Conservation (phyloP, 2,113 vertebrate genomes). For the Amazona vittata region DNA sequence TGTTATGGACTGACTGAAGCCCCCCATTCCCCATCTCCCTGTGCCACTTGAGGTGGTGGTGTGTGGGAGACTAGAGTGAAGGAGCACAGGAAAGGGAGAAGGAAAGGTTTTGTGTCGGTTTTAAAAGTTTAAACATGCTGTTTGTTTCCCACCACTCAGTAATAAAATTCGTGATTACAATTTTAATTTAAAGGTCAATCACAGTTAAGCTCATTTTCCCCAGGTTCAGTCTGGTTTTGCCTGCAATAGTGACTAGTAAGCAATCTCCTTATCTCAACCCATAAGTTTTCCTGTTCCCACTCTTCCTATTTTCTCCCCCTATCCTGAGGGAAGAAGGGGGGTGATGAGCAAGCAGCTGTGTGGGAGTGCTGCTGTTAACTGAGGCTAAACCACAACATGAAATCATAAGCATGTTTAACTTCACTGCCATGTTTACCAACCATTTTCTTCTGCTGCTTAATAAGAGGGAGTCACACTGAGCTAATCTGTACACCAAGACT, state of each 20-base stretch:
- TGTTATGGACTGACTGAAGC: not conserved
- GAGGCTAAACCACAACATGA: not conserved
- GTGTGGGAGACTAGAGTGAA: not conserved
- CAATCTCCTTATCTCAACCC: not conserved
- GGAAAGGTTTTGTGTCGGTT: not conserved
- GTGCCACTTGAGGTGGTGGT: not conserved
- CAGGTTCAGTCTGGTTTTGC: not conserved
- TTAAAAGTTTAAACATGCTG: not conserved
- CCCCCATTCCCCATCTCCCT: not conserved
- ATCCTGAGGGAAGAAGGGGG: not conserved
- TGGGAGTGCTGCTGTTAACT: not conserved
- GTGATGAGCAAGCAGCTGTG: not conserved
- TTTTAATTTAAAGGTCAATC: not conserved
- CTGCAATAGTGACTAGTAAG: not conserved
- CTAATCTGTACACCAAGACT: not conserved
- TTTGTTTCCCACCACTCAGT: not conserved
- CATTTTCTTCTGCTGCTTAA: not conserved
- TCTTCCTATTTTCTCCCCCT: not conserved
- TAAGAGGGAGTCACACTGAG: not conserved
- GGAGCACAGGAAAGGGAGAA: not conserved
- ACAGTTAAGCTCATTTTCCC: not conserved
- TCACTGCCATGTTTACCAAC: not conserved
- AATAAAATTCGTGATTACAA: not conserved
- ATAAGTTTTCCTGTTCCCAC: not conserved
- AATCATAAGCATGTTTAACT: not conserved